A percentile compares a stretch with the other conserved stretches of the same genome.
Evolutionary conservation across 2,113 vertebrate genomes (phyloP).

Genomic region (Crotalus helleri): DNA sequence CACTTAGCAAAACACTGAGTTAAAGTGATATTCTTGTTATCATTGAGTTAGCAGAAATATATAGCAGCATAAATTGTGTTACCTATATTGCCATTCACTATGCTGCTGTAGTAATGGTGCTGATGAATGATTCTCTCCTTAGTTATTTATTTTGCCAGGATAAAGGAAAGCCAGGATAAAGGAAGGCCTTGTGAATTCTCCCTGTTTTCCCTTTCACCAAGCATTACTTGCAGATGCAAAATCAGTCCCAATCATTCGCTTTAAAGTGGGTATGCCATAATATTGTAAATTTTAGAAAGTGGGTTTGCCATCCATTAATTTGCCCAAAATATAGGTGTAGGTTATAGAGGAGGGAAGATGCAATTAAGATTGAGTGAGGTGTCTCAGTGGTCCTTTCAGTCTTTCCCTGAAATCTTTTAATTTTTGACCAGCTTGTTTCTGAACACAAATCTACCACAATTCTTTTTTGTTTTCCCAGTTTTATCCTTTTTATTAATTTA

Average conservation of each 20-base stretch:
- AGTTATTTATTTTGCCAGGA: not conserved
- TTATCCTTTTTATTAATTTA: too few relatives aligned
- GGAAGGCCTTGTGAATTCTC: not conserved
- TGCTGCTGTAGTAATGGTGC: not conserved
- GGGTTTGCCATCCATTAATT: not conserved
- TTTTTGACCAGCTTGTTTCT: not conserved
- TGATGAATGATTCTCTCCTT: not conserved
- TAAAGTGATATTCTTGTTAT: not conserved
- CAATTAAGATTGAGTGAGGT: not conserved
- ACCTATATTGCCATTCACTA: not conserved
- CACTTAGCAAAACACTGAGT: not conserved
- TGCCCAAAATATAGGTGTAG: not conserved
- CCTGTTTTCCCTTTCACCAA: not conserved
- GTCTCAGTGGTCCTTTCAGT: not conserved
- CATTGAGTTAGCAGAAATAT: not conserved
- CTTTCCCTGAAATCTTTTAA: not conserved
- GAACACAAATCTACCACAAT: not conserved
- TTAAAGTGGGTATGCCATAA: not conserved
- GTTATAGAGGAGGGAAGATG: not conserved
- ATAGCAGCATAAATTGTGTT: not conserved
- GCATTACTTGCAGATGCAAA: not conserved
- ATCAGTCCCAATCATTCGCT: not conserved
- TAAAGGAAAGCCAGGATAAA: not conserved
- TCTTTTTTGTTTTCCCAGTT: not conserved
- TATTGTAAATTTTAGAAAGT: not conserved